Base-by-base conservation (phyloP, 2,797 vertebrate species). In the Syngnathus rostellatus region DNA sequence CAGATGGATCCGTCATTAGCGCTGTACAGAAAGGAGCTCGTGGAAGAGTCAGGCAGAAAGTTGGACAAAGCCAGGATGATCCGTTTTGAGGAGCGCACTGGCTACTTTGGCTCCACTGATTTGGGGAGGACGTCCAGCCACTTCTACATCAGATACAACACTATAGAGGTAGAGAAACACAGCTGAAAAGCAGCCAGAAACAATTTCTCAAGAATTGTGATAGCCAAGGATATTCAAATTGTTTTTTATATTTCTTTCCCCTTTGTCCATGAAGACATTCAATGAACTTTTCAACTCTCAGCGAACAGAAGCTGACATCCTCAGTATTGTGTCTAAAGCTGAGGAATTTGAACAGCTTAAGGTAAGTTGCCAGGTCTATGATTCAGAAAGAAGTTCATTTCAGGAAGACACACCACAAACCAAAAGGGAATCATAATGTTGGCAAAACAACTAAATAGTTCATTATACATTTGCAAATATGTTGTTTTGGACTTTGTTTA, bases 281-380 rank as follows among this genome's bases (percentile, higher is more conserved):
- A 99, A 99, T 78, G 94, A 99, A 77, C 87, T 89, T 62, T 98
- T 99, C 81, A 93, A 91, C 88, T 93, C 96, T 48, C 97, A 98
- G 83, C 94, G 93, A 83, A 98, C 94, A 0, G 97, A 99, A 76
- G 92, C 92, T 0, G 95, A 98, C 77, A 94, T 99, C 81, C 86
- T 99, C 83, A 91, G 91, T 62, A 95, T 98, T 51, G 94, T 98
- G 16, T 98, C 96, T 58, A 98, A 97, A 88, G 95, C 97, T 2
- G 97, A 99, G 86, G 96, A 99, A 86, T 99, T 99, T 78, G 95
- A 99, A 51, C 97, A 99, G 85, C 93, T 99, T 45, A 99, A 99
- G 95, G 97, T 99, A 89, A 91, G 90, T 17, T 64, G 10, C 31
- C 4, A 54, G 31, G 37, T 21, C 8, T 54, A 5, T 25, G 51